Evolutionary conservation across 2,113 vertebrate genomes (phyloP), one percentile per base, ranked within the genome.

Genomic region (Erythrocebus patas): DNA sequence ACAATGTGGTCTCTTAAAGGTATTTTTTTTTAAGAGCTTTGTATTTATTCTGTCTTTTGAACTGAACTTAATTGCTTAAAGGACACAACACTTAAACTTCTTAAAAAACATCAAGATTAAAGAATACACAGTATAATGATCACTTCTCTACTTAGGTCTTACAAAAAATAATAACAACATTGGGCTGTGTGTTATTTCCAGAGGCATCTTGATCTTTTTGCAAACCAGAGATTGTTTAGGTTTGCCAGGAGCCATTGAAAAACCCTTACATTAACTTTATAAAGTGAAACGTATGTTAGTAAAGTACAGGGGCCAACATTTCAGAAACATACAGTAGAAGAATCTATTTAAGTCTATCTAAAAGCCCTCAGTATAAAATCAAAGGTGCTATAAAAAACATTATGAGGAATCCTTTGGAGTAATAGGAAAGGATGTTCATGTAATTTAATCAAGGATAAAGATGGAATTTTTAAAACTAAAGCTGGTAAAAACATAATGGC

Each of bases 71-170:
- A 85, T 32, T 86, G 66, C 83, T 79, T 66, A 82, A 91, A 96
- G 78, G 57, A 91, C 66, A 83, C 68, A 91, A 55, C 32, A 81
- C 23, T 11, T 81, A 48, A 91, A 82, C 50, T 89, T 96, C 59
- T 87, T 85, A 50, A 73, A 89, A 96, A 93, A 92, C 27, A 89
- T 25, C n/a, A 84, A 79, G 82, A 94, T 96, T 87, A 89, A 96
- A 95, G 68, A 40, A 82, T 18, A 89, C 11, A 43, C 4, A 90
- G 66, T 83, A 7, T 93, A 89, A 57, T 52, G 50, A 93, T 64
- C 27, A 40, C 23, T 73, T 32, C 48, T 84, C 30, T 52, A 83
- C 40, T 55, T 72, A 48, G n/a, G 48, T 55, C 43, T 93, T 75
- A 3, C 14, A 84, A 87, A 93, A 92, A 35, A 75, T 76, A 79